A percentile compares a stretch with the other conserved stretches of the same genome.
Evolutionary conservation across 2,888 invertebrate genomes (phyloP).

Genomic region (Acrocyrtus sp.): DNA sequence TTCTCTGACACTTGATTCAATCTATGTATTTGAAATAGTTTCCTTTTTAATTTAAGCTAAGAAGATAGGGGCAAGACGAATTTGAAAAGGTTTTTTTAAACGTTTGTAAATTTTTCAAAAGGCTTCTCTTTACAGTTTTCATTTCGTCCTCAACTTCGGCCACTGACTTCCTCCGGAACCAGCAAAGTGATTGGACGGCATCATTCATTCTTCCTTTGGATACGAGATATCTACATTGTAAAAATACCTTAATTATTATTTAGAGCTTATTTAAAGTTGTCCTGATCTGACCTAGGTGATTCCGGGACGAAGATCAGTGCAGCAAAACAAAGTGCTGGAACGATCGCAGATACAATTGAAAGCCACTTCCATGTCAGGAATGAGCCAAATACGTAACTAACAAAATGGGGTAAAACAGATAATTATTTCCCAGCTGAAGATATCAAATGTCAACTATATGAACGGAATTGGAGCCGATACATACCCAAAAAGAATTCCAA

Average conservation of each 20-base stretch:
- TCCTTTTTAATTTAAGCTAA: background rate
- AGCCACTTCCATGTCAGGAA: constrained; percentile 73
- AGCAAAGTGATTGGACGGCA: constrained; percentile 77
- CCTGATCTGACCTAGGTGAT: constrained; percentile 72
- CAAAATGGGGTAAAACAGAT: constrained; percentile 9
- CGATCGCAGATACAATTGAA: constrained; percentile 74
- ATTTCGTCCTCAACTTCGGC: constrained; percentile 60
- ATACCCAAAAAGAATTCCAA: constrained; percentile 60
- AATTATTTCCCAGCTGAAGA: background rate
- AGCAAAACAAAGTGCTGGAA: constrained; percentile 77
- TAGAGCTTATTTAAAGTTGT: too few relatives aligned
- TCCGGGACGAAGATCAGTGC: constrained; percentile 87
- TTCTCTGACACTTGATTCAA: constrained; percentile 55
- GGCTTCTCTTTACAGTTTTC: constrained; percentile 47
- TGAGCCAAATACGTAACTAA: constrained; percentile 77
- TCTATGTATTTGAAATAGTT: constrained; percentile 34
- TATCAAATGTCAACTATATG: background rate
- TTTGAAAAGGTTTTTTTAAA: too few relatives aligned
- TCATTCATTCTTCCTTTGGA: constrained; percentile 70
- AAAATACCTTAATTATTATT: too few relatives aligned
- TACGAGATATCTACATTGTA: constrained; percentile 70
- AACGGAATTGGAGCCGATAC: too few relatives aligned
- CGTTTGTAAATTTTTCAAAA: too few relatives aligned
- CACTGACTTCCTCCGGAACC: constrained; percentile 74
- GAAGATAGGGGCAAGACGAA: too few relatives aligned